Percentiles rank a stretch among this genome's conserved stretches.
These are phyloP conservation scores for Manacus vitellinus DNA, from an alignment of 2,113 vertebrate genomes.

Conservation along the genomic window DNA sequence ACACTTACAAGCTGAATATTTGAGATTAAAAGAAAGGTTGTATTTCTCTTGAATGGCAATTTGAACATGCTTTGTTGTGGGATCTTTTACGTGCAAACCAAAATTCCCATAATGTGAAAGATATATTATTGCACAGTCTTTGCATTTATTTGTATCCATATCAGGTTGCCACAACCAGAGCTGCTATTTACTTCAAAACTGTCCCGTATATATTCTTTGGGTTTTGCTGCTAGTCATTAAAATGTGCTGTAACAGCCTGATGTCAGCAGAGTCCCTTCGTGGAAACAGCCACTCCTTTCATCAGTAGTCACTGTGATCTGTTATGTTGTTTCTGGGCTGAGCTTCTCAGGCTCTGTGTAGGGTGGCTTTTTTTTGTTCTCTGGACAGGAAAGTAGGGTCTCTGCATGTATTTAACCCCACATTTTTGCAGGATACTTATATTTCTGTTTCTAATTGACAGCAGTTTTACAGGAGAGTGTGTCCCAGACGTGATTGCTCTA, in stretches of 20 bases:
- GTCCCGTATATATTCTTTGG: background rate
- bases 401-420: slow-evolving; percentile 35
- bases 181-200: background rate
- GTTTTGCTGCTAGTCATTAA: background rate
- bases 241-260: background rate
- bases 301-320: background rate
- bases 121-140: background rate
- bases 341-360: background rate
- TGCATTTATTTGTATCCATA: background rate
- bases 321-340: background rate
- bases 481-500: slow-evolving; percentile 16
- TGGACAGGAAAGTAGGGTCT: background rate
- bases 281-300: background rate
- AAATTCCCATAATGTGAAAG: background rate
- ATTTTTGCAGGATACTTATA: slow-evolving; percentile 45
- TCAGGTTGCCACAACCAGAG: background rate
- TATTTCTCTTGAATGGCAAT: background rate
- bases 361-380: background rate
- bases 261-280: background rate
- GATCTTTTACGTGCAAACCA: background rate
- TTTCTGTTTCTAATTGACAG: slow-evolving; percentile 45
- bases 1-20: background rate
- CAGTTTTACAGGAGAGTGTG: slow-evolving; percentile 11
- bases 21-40: background rate
- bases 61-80: background rate